Base-by-base conservation (phyloP, 1,140 invertebrate genomes). In the Oncopodura yosiiana region DNA sequence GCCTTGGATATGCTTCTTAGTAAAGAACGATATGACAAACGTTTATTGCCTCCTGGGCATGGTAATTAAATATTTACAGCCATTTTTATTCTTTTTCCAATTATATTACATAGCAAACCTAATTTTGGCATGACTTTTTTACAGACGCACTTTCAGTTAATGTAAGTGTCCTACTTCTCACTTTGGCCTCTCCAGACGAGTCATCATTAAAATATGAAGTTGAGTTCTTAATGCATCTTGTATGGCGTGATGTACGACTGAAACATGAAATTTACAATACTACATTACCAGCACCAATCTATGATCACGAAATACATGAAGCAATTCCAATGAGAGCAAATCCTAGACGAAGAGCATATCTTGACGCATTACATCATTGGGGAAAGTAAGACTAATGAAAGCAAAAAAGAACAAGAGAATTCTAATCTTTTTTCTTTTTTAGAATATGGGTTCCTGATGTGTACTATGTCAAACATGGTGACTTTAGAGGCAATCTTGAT, bases 201-300 rank as follows among this genome's bases (percentile, higher is more conserved):
- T 92, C 87, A 66, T 92, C 88, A 77, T 77, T 93, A 81, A 92
- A 92, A 86, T 93, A 93, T 74, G 88, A 93, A 73, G 87, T 92
- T 62, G 89, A 92, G 71, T 92, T 93, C 70, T 73, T 92, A 50
- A 77, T 92, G 48, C 84, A 90, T 67, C 87, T 92, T 70, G 84
- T 87, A 71, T 92, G 89, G 88, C 83, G 82, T 68, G 89, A 93
- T 71, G 86, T 86, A 16, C 77, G 89, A 43, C 72, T 92, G 51
- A 78, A 80, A 61, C 90, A 90, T 72, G 83, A 83, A 66, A 81
- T 82, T 68, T 85, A 51, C 23, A 51, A 46, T 2, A 18, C 30
- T 2, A 24, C 14, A 0, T 37, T 36, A 29, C 48, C 56, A n/a
- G 16, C 51, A 24, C 50, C 49, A 6, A 45, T 18, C 12, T 58